These are phyloP conservation scores for Nerophis ophidion DNA, from an alignment of 2,113 vertebrate species.

Conservation along the genomic window DNA sequence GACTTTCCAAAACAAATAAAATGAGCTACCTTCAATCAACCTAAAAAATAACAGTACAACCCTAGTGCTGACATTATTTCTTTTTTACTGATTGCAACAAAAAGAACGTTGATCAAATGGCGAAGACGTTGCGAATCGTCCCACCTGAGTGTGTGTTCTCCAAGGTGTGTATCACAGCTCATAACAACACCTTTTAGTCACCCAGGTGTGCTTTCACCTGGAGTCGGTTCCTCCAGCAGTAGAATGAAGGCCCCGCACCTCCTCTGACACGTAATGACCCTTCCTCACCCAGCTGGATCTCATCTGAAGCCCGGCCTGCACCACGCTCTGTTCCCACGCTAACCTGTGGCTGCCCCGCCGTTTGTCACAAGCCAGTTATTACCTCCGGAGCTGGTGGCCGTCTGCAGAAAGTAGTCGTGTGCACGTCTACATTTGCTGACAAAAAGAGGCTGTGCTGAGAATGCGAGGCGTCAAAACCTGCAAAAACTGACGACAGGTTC, in stretches of 20 bases:
- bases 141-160: background rate
- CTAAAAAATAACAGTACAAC: too few relatives aligned
- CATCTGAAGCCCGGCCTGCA: conserved; percentile 13
- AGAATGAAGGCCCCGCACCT: conserved; percentile 25
- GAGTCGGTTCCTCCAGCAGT: conserved; percentile 13
- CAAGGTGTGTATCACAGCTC: conserved; percentile 5
- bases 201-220: conserved; percentile 51
- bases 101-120: conserved; percentile 2
- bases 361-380: conserved; percentile 38
- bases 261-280: conserved; percentile 5
- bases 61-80: too few relatives aligned
- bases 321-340: conserved; percentile 45
- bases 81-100: too few relatives aligned
- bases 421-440: background rate
- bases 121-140: conserved; percentile 1
- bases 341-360: conserved; percentile 27
- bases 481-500: too few relatives aligned
- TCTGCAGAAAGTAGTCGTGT: conserved; percentile 3
- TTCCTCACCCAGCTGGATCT: conserved; percentile 22
- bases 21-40: too few relatives aligned
- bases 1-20: too few relatives aligned
- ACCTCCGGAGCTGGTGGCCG: conserved; percentile 14
- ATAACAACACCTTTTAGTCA: conserved; percentile 9
- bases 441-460: background rate
- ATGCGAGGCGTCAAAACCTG: too few relatives aligned